Conservation (phyloP, 2,113 vertebrate genomes). For the Odontophorus gujanensis region DNA sequence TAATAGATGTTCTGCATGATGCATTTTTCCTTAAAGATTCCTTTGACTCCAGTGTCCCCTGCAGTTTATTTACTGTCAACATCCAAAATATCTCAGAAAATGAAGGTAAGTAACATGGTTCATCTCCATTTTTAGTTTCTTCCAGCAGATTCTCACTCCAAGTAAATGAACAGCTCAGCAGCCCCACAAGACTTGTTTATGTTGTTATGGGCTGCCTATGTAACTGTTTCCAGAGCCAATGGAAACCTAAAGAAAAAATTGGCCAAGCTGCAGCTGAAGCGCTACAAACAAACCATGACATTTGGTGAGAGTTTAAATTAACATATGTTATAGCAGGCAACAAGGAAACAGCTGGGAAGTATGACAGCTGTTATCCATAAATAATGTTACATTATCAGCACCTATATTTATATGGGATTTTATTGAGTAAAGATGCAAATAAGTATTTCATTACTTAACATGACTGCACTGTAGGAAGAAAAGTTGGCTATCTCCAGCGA, state of each 20-base stretch:
- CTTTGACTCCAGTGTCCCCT: neutral
- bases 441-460: neutral
- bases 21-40: neutral
- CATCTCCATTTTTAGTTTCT: neutral
- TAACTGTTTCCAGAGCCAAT: conserved; percentile 41
- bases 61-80: neutral
- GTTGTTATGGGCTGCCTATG: conserved; percentile 47
- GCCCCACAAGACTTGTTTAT: conserved; percentile 47
- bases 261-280: conserved; percentile 50
- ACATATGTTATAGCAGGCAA: conserved; percentile 57
- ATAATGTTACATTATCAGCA: conserved; percentile 34
- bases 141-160: conserved; percentile 36
- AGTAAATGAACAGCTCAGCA: conserved; percentile 35
- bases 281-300: conserved; percentile 39
- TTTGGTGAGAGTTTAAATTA: conserved; percentile 69
- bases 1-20: neutral
- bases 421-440: conserved; percentile 23
- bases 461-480: neutral
- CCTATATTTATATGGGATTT: conserved; percentile 40
- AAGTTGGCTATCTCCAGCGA: neutral
- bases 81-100: neutral
- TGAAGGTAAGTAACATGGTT: neutral
- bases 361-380: conserved; percentile 54
- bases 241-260: conserved; percentile 49
- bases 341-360: conserved; percentile 63